These are phyloP conservation scores for Cryptosula pallasiana DNA, from an alignment of 2,888 invertebrate genomes.

Conservation along the genomic window DNA sequence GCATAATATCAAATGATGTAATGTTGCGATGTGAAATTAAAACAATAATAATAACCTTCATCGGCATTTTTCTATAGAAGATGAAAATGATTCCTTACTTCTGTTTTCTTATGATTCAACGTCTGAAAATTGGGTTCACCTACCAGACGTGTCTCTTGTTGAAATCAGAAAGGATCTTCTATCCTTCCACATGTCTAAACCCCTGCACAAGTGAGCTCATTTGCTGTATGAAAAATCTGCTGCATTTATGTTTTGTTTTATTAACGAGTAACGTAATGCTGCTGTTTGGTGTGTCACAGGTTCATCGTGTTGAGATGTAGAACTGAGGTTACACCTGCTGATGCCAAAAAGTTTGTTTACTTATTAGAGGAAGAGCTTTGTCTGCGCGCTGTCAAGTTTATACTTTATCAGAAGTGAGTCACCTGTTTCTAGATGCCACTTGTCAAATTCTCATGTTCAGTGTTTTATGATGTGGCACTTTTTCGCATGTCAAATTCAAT, in stretches of 20 bases:
- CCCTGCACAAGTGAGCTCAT: conserved; percentile 36
- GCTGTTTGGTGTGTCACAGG: conserved; percentile 29
- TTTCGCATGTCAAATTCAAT: too few species aligned
- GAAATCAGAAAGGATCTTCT: conserved; percentile 42
- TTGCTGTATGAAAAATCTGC: background rate
- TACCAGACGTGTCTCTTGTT: conserved; percentile 33
- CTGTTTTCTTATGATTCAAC: conserved; percentile 32
- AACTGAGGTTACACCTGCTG: conserved; percentile 33
- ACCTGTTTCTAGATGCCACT: background rate
- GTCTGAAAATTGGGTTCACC: conserved; percentile 34
- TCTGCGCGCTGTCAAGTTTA: conserved; percentile 36
- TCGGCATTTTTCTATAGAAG: conserved; percentile 36
- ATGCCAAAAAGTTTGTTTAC: conserved; percentile 33
- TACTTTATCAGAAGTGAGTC: conserved; percentile 43
- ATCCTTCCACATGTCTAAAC: conserved; percentile 36
- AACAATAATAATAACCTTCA: too few species aligned
- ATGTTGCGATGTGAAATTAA: too few species aligned
- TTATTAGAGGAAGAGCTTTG: conserved; percentile 36
- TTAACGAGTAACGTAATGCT: conserved; percentile 15
- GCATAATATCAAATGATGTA: too few species aligned
- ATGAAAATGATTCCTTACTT: conserved; percentile 42
- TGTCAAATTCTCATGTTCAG: too few species aligned
- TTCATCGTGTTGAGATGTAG: conserved; percentile 43
- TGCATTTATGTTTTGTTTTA: background rate
- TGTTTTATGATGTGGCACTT: too few species aligned